Base-by-base conservation (phyloP, 2,113 vertebrate genomes). In the Thoracochromis brauschi region DNA sequence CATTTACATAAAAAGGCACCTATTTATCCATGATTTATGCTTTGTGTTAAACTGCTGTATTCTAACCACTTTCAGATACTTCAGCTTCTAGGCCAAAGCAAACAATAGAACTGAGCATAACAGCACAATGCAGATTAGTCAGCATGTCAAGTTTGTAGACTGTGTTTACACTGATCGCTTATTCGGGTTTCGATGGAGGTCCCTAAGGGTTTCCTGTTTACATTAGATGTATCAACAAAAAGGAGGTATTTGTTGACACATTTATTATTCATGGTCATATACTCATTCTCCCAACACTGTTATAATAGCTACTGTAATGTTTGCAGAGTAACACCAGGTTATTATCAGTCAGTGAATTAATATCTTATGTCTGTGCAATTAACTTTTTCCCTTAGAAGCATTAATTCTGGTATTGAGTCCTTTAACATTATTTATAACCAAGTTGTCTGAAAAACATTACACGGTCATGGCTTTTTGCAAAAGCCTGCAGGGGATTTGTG, bases 351-450 rank as follows among this genome's bases (percentile, higher is more conserved):
- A 17, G 21, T 65, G 21, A 24, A 84, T 5, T 5, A 4, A 82
- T 68, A 83, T 81, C 33, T 54, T 65, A 42, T 35, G 35, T 31
- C 40, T 9, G 42, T 49, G n/a, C 29, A 84, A 81, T 87, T 53
- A 85, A 5, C 33, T 21, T 87, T 79, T 88, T 17, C 65, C 4
- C 8, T 85, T 84, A 38, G 24, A 88, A 54, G 86, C 10, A 24
- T 40, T 63, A 14, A 21, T 33, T 57, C 26, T 85, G 71, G 10
- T 53, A 73, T 73, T 47, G 54, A 63, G 40, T 8, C 80, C 55
- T 58, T 89, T 85, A 83, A 82, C 2, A 73, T 90, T 94, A 91
- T 93, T 93, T 82, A 73, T 86, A 95, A 87, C 75, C 49, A 45
- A 55, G 38, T 78, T 58, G 63, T 85, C 51, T 93, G 47, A 87